A percentile compares a stretch with the other conserved stretches of the same genome.
Conservation (phyloP, 2,113 vertebrate species). For the Ascaphus truei region DNA sequence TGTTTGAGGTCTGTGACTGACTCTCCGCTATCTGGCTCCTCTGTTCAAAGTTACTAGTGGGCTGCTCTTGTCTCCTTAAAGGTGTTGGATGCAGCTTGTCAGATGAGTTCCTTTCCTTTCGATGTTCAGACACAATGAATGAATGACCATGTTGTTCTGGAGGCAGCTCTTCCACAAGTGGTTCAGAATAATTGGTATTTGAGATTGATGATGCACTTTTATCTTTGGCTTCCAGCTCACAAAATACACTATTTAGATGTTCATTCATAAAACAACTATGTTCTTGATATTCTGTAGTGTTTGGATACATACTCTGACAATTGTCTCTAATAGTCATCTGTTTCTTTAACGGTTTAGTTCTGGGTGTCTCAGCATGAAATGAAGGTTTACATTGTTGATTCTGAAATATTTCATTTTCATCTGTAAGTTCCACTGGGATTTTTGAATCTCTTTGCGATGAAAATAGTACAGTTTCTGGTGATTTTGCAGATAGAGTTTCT, state of each 20-base stretch:
- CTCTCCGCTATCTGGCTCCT: constrained; percentile 51
- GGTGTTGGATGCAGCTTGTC: constrained; percentile 31
- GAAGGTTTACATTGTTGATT: background rate
- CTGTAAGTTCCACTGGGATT: background rate
- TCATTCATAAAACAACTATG: background rate
- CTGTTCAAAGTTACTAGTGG: constrained; percentile 47
- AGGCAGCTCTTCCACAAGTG: background rate
- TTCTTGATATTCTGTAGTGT: background rate
- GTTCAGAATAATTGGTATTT: background rate
- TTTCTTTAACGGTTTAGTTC: background rate
- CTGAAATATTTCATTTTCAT: background rate
- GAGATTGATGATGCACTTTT: background rate
- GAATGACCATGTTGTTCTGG: background rate
- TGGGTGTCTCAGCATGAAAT: background rate
- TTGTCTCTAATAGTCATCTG: background rate
- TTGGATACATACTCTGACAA: background rate
- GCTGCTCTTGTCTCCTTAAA: constrained; percentile 52
- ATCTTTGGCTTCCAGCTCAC: background rate
- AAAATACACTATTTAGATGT: background rate
- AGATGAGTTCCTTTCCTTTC: background rate
- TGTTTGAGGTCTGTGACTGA: constrained; percentile 8
- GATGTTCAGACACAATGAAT: background rate
- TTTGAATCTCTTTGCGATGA: background rate
- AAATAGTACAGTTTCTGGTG: too few relatives aligned
- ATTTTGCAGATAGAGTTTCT: constrained; percentile 56